A percentile compares a stretch with the other conserved stretches of the same genome.
Conservation (phyloP, 2,888 invertebrate genomes). For the Ophioninae sp. region DNA sequence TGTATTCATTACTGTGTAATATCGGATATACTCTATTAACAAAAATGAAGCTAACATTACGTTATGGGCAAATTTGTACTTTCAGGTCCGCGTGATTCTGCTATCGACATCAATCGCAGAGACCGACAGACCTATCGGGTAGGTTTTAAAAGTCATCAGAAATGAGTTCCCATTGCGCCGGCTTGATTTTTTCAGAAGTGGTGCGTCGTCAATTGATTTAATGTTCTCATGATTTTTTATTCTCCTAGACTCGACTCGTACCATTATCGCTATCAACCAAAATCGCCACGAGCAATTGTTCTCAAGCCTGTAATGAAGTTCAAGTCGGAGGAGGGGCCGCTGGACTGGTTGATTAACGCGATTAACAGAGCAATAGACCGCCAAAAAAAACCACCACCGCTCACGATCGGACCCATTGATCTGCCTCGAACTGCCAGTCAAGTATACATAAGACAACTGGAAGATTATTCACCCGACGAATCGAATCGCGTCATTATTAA, state of each 20-base stretch:
- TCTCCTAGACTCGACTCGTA: constrained; percentile 36
- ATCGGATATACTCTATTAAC: too few relatives aligned
- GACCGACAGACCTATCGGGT: constrained; percentile 60
- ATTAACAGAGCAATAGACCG: constrained; percentile 59
- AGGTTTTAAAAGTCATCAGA: constrained; percentile 42
- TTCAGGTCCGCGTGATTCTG: constrained; percentile 67
- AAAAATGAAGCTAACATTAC: background rate
- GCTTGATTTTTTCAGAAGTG: background rate
- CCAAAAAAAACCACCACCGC: constrained; percentile 47
- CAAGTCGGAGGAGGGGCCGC: constrained; percentile 56
- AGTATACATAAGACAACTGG: constrained; percentile 70
- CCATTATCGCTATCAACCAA: constrained; percentile 39
- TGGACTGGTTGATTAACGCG: constrained; percentile 68
- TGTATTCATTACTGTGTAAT: too few relatives aligned
- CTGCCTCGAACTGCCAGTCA: constrained; percentile 70
- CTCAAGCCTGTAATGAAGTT: constrained; percentile 67
- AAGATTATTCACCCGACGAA: constrained; percentile 61
- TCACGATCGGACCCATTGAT: constrained; percentile 71
- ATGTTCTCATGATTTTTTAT: constrained; percentile 14
- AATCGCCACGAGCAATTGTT: constrained; percentile 65
- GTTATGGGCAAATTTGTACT: constrained; percentile 40
- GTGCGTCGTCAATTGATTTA: background rate
- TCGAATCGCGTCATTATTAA: constrained; percentile 69
- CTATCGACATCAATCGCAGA: constrained; percentile 65
- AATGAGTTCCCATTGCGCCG: background rate